Base-by-base conservation (phyloP, 1,140 invertebrate genomes). In the Latrodectus geometricus region DNA sequence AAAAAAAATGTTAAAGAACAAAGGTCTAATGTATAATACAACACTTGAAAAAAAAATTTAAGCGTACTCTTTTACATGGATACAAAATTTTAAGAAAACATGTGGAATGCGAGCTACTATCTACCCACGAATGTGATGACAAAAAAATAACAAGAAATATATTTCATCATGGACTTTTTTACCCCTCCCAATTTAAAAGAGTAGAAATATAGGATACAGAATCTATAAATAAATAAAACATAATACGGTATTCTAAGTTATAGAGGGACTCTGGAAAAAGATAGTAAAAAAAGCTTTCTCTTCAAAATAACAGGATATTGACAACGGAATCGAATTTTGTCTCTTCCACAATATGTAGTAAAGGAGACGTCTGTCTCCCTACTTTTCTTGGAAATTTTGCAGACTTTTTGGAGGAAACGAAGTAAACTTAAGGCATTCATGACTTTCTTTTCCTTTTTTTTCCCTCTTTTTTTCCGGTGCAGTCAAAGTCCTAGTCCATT, bases 281-380 rank as follows among this genome's bases (percentile, higher is more conserved):
- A 49, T 49, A 73, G 23, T 15, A 52, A n/a, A 66, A 50, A 49
- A 74, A 82, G 54, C 5, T 76, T 54, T n/a, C 9, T 8, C 12
- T 68, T 5, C 35, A 76, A 76, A 84, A 73, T 84, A 84, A 84
- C 73, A 75, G 56, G 21, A 61, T 21, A 54, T 84, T 76, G 82
- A 76, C 72, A 69, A 69, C 20, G 82, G 76, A 84, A 74, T 76
- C 73, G 74, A 84, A 84, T 84, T 84, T 84, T 84, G 73, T 76
- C 20, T 74, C 61, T 68, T 68, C 17, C 75, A 35, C 50, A 79
- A 79, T 66, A 52, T 17, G 12, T 5, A 68, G 23, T 15, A 20
- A 35, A n/a, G n/a, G 17, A 79, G 48, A 65, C 5, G 70, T 23
- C 14, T 49, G 17, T 49, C 23, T 17, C 54, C 17, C 17, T 61